Percentiles rank a stretch among this genome's conserved stretches.
Conservation (phyloP, 2,113 vertebrate genomes). For the Dicaeum eximium region DNA sequence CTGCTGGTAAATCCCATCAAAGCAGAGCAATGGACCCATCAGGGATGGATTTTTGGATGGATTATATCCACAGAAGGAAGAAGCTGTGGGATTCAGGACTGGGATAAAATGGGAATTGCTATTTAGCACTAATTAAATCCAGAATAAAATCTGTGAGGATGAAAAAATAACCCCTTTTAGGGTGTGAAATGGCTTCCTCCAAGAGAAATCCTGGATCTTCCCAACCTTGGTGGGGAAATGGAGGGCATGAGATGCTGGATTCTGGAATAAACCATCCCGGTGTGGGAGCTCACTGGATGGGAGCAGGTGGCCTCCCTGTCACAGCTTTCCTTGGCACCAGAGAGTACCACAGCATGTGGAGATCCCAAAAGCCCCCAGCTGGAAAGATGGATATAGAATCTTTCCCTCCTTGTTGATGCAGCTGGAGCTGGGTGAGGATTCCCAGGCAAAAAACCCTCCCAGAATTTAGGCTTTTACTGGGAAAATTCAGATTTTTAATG, state of each 20-base stretch:
- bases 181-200: fast-evolving
- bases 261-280: background rate
- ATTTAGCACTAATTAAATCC: background rate
- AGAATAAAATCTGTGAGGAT: background rate
- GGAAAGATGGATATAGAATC: background rate
- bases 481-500: background rate
- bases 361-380: background rate
- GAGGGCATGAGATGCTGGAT: background rate
- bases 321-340: background rate
- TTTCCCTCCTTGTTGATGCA: background rate
- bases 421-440: background rate
- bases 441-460: background rate
- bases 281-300: background rate
- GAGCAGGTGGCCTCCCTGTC: background rate
- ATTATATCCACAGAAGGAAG: background rate
- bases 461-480: fast-evolving
- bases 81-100: background rate
- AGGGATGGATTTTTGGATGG: background rate
- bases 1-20: background rate
- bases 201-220: background rate
- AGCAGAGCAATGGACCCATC: background rate
- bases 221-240: background rate
- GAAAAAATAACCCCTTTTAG: background rate
- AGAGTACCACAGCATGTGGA: slow-evolving; percentile 5
- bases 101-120: background rate